Conservation (phyloP, 2,888 invertebrate genomes). For the Coleophora flavipennella region DNA sequence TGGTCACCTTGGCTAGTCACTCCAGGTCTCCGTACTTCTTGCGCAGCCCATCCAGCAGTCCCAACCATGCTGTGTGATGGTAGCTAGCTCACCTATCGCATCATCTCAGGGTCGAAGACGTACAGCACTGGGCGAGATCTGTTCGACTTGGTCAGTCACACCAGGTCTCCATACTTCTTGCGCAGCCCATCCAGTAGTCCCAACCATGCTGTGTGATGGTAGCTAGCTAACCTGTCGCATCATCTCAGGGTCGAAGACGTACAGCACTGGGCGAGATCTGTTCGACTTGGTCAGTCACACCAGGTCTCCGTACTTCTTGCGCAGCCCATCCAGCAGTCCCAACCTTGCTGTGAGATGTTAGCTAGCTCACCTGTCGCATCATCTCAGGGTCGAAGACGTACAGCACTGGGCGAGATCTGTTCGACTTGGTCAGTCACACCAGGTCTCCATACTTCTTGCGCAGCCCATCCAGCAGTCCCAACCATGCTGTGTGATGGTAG, state of each 20-base stretch:
- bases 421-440: slow-evolving; percentile 53
- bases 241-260: slow-evolving; percentile 56
- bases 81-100: no score
- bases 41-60: slow-evolving; percentile 51
- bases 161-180: no score
- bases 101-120: no score
- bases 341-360: no score
- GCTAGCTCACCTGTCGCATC: slow-evolving; percentile 50
- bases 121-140: no score
- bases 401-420: slow-evolving; percentile 46
- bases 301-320: no score
- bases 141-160: no score
- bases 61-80: slow-evolving; percentile 58
- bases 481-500: slow-evolving; percentile 57
- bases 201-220: no score
- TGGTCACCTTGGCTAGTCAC: slow-evolving; percentile 47
- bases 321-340: no score
- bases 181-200: no score
- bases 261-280: no score
- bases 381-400: slow-evolving; percentile 59
- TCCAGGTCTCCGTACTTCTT: slow-evolving; percentile 55
- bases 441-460: slow-evolving; percentile 51
- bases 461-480: slow-evolving; percentile 54
- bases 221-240: slow-evolving; percentile 50
- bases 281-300: no score